Percentiles rank a stretch among this genome's conserved stretches.
These are phyloP conservation scores for Hirtodrosophila alboralis DNA, from an alignment of 2,888 invertebrate species.

Conservation along the genomic window DNA sequence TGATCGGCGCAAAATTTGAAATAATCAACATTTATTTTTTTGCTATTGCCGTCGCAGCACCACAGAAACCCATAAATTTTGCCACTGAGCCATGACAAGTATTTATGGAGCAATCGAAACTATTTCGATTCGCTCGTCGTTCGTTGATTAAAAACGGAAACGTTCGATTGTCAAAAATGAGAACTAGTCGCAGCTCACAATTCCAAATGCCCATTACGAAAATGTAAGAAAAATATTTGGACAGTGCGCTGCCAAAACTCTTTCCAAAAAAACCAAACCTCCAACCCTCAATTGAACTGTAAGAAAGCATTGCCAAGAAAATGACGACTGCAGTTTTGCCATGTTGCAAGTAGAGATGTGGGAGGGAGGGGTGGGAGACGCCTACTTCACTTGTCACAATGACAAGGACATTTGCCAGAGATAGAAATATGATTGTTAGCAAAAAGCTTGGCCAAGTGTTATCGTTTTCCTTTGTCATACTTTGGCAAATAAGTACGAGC, in stretches of 20 bases:
- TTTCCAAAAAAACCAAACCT: conserved; percentile 1
- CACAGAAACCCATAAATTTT: conserved; percentile 47
- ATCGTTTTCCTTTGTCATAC: conserved; percentile 57
- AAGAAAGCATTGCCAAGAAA: conserved; percentile 67
- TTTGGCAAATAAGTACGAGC: conserved; percentile 24
- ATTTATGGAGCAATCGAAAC: conserved; percentile 71
- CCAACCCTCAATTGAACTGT: conserved; percentile 60
- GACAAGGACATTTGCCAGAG: conserved; percentile 48
- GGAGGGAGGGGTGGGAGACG: not conserved
- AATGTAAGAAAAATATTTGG: conserved; percentile 63
- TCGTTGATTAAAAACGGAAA: conserved; percentile 61
- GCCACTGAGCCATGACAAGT: conserved; percentile 50
- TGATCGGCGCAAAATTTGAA: conserved; percentile 65
- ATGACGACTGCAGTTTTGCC: conserved; percentile 65
- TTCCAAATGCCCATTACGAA: conserved; percentile 38
- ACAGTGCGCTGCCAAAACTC: conserved; percentile 25
- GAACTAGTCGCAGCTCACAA: conserved; percentile 15
- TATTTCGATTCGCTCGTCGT: conserved; percentile 35
- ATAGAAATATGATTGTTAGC: conserved; percentile 40
- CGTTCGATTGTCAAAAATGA: conserved; percentile 47
- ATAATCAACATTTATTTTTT: conserved; percentile 51
- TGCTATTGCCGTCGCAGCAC: too few species aligned
- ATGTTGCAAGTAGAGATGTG: conserved; percentile 13
- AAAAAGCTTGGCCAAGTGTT: conserved; percentile 45
- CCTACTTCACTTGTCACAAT: conserved; percentile 66